Percentiles rank a stretch among this genome's conserved stretches.
These are phyloP conservation scores for Apostichopus parvimensis DNA, from an alignment of 35 echinoderm and acorn worm species.

Conservation along the genomic window DNA sequence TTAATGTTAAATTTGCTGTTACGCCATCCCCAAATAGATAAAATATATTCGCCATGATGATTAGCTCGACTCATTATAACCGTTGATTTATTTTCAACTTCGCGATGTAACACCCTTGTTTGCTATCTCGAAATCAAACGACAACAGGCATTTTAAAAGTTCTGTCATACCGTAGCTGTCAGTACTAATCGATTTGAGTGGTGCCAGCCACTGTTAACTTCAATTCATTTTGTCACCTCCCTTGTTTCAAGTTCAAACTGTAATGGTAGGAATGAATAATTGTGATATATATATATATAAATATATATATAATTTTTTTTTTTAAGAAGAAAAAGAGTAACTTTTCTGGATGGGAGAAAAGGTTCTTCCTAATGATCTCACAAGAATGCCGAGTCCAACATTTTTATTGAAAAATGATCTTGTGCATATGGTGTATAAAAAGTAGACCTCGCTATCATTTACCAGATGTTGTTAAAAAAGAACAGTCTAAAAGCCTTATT, in stretches of 20 bases:
- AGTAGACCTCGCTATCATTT: neutral
- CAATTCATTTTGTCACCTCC: slow-evolving; percentile 28
- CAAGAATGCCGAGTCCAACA: neutral
- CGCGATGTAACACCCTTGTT: slow-evolving; percentile 16
- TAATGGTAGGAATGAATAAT: slow-evolving; percentile 25
- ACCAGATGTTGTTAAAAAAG: neutral
- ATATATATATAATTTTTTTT: neutral
- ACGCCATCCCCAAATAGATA: neutral
- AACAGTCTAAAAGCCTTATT: neutral
- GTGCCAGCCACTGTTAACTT: slow-evolving; percentile 32
- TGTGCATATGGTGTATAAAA: neutral
- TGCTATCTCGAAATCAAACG: slow-evolving; percentile 22
- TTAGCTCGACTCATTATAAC: neutral
- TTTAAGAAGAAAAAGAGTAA: neutral
- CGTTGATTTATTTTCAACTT: neutral
- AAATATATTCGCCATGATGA: neutral
- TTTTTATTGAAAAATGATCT: slow-evolving; percentile 9
- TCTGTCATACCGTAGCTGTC: slow-evolving; percentile 33
- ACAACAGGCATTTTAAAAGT: neutral
- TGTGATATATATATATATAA: no score
- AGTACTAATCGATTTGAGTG: slow-evolving; percentile 33
- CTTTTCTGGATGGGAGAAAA: neutral
- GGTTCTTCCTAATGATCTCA: neutral
- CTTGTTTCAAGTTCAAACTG: slow-evolving; percentile 24
- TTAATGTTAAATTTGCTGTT: neutral